Percentiles rank a stretch among this genome's conserved stretches.
Conservation (phyloP, 2,113 vertebrate genomes). For the Daboia siamensis region DNA sequence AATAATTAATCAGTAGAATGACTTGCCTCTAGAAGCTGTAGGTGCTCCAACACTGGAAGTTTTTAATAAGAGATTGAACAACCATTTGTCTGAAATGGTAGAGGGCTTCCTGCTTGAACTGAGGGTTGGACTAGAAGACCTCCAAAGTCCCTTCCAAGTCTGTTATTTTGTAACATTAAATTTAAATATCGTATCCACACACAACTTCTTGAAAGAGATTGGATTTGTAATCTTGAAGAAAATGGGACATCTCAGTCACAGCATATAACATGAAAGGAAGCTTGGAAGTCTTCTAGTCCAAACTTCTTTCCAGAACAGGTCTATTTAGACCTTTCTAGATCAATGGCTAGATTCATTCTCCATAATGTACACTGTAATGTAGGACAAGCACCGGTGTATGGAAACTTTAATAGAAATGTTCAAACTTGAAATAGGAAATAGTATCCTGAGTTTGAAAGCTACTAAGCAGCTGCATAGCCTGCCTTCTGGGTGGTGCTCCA, state of each 20-base stretch:
- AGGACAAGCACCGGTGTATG: background rate
- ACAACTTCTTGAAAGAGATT: background rate
- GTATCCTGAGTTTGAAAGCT: background rate
- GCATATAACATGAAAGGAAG: background rate
- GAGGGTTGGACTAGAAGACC: too few species aligned
- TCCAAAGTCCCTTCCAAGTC: too few species aligned
- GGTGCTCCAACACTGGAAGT: too few species aligned
- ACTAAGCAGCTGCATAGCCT: background rate
- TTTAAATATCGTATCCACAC: background rate
- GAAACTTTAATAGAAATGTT: background rate
- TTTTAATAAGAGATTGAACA: too few species aligned
- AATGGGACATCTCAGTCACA: background rate
- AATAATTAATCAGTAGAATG: too few species aligned
- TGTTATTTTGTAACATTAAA: background rate
- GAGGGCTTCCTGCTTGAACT: too few species aligned
- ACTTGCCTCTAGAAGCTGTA: too few species aligned
- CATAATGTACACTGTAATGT: background rate
- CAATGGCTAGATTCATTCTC: background rate
- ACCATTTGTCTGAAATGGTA: too few species aligned
- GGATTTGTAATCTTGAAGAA: background rate
- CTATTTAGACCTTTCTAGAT: background rate
- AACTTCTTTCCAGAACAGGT: background rate
- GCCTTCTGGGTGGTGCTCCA: background rate
- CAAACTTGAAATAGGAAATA: background rate
- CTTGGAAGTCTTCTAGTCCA: background rate